Percentiles rank a stretch among this genome's conserved stretches.
phyloP scores from a whole-genome alignment of 2,888 invertebrate species.

The Tyria jacobaeae region DNA sequence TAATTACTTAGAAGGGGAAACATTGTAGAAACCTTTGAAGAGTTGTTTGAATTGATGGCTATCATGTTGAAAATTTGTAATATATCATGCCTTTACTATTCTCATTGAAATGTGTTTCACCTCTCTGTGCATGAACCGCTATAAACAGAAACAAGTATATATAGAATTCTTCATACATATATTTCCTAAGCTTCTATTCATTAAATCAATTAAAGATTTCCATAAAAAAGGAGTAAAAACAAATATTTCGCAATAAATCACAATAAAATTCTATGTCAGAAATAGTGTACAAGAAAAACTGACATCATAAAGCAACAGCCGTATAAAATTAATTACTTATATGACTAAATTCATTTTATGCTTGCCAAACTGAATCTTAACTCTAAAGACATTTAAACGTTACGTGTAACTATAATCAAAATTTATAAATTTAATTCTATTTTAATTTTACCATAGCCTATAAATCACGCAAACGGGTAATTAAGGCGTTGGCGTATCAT shows the following conservation, averaged over 20 bases:
- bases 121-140: neutral
- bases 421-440: conserved; percentile 36
- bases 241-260: conserved; percentile 12
- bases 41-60: too few relatives aligned
- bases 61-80: too few relatives aligned
- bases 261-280: conserved; percentile 13
- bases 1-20: too few relatives aligned
- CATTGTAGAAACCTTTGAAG: too few relatives aligned
- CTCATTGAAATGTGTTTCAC: neutral
- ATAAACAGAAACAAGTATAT: too few relatives aligned
- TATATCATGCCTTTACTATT: too few relatives aligned
- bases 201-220: neutral
- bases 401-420: conserved; percentile 34
- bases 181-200: neutral
- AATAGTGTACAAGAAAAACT: conserved; percentile 5
- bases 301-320: conserved; percentile 21
- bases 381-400: conserved; percentile 28
- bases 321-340: conserved; percentile 31
- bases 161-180: neutral
- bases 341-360: conserved; percentile 37
- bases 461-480: conserved; percentile 39
- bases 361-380: conserved; percentile 34
- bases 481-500: conserved; percentile 42
- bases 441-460: conserved; percentile 35
- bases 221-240: neutral